Conservation (phyloP, 2,888 invertebrate genomes). For the Mesorhabditis sp. region DNA sequence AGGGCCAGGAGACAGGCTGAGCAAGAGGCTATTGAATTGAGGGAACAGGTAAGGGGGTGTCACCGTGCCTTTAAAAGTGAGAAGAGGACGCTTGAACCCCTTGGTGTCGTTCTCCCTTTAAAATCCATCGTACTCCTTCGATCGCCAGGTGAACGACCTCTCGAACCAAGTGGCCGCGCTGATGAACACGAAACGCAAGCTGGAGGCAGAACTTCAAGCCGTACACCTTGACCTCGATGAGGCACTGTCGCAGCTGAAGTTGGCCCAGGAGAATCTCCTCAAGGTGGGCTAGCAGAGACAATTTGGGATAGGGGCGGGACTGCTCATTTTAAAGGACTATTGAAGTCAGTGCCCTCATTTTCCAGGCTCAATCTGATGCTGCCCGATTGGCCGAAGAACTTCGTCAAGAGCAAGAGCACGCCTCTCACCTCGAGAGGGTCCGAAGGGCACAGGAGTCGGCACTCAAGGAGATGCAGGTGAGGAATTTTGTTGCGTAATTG, state of each 20-base stretch:
- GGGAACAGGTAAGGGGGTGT: conserved; percentile 71
- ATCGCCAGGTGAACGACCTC: conserved; percentile 76
- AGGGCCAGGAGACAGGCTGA: conserved; percentile 97
- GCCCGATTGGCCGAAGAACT: conserved; percentile 97
- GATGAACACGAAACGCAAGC: conserved; percentile 91
- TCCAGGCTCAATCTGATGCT: conserved; percentile 75
- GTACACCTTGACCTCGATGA: conserved; percentile 94
- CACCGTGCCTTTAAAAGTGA: no score
- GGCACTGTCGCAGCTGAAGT: conserved; percentile 94
- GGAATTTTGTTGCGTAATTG: neutral
- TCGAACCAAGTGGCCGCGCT: conserved; percentile 84
- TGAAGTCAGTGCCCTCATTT: neutral
- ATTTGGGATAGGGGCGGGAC: neutral
- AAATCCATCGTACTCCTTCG: no score
- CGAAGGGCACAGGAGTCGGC: conserved; percentile 95
- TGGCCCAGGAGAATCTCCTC: conserved; percentile 96
- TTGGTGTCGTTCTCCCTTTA: no score
- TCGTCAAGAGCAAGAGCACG: conserved; percentile 78
- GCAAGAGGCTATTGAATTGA: conserved; percentile 92
- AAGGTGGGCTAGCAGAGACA: conserved; percentile 68
- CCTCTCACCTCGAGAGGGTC: conserved; percentile 95
- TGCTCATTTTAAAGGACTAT: no score
- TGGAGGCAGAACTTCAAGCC: conserved; percentile 91
- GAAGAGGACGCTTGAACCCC: no score
- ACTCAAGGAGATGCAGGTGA: conserved; percentile 74